Evolutionary conservation across 2,113 vertebrate species (phyloP), one percentile per base, ranked within the genome.

Genomic region (Carassius gibelio): DNA sequence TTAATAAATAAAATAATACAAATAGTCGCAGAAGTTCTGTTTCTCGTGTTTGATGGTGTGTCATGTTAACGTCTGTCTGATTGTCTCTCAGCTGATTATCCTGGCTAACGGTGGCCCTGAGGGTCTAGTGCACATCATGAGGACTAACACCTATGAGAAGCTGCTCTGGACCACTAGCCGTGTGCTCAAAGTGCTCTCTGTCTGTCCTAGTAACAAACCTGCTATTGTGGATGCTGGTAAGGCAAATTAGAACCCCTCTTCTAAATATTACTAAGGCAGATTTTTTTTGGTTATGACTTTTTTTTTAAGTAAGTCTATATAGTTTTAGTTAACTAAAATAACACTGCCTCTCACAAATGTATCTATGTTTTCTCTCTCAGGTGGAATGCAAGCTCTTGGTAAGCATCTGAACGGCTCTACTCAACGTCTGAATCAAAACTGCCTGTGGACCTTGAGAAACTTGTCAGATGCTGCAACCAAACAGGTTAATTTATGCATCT

Each of bases 121-220:
- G 90, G 97, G 95, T 30, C 95, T 99, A 0, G 98, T 99, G 88
- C 95, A 97, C 89, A 99, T 99, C 94, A 99, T 99, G 97, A 96
- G 95, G 77, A 97, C 93, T 93, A 94, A 97, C 90, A 97, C 88
- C 91, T 99, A 99, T 0, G 98, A 99, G 95, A 99, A 98, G 91
- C 95, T 99, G 90, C 96, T 99, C 83, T 99, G 97, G 98, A 99
- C 97, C 88, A 99, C 98, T 1, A 98, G 97, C 94, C 96, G 97
- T 0, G 97, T 99, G 87, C 96, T 99, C 85, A 98, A 99, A 92
- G 98, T 99, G 88, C 95, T 99, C 23, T 99, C 98, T 0, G 98
- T 99, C 90, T 99, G 98, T 87, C 97, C 97, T 90, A 99, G 97
- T 95, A 99, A 99, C 92, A 99, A 99, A 84, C 98, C 97, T 0